A percentile compares a stretch with the other conserved stretches of the same genome.
Conservation (phyloP, 2,888 invertebrate species). For the Microctonus brassicae region DNA sequence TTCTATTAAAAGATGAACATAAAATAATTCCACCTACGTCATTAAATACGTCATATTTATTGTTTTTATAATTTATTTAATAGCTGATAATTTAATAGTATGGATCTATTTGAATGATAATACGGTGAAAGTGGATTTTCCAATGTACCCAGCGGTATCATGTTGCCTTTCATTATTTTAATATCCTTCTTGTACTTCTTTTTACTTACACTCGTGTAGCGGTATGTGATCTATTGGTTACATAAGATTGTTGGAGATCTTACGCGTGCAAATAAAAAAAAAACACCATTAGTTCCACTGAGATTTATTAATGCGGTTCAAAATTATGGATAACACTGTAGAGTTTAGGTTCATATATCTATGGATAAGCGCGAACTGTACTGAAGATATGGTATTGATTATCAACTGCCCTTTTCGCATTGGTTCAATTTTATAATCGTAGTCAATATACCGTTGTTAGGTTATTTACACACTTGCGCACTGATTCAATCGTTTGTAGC, state of each 20-base stretch:
- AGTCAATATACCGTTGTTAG: not conserved
- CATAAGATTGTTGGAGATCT: constrained; percentile 1
- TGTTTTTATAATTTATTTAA: not conserved
- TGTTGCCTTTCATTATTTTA: constrained; percentile 19
- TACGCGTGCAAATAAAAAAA: not conserved
- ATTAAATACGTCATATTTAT: not conserved
- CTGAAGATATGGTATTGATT: not conserved
- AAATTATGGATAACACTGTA: constrained; percentile 19
- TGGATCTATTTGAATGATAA: constrained; percentile 14
- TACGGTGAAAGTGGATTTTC: constrained; percentile 34
- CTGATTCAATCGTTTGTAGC: not conserved
- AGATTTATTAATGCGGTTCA: constrained; percentile 30
- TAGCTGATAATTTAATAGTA: constrained; percentile 4
- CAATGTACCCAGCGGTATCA: constrained; percentile 18
- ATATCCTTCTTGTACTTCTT: constrained; percentile 13
- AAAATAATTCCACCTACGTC: constrained; percentile 40
- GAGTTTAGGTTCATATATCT: not conserved
- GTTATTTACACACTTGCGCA: not conserved
- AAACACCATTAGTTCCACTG: not conserved
- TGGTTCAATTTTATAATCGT: not conserved
- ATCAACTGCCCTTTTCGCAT: not conserved
- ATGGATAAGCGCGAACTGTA: not conserved
- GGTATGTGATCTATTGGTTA: not conserved
- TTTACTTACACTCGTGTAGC: not conserved
- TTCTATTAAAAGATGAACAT: constrained; percentile 40